Base-by-base conservation (phyloP, 2,113 vertebrate species). In the Choloepus hoffmanni region DNA sequence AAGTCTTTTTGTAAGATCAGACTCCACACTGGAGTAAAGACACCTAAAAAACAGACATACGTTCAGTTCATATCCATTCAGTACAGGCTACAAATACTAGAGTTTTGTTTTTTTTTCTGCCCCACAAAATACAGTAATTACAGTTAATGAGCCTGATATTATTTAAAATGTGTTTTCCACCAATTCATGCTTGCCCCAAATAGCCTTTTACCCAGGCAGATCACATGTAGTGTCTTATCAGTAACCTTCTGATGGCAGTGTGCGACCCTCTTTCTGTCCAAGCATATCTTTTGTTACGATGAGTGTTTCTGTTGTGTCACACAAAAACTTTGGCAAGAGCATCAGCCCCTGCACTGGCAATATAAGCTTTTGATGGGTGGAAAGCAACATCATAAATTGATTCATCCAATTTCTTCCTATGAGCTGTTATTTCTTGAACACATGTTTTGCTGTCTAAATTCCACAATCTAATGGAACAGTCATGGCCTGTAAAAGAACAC, bases 321-420 rank as follows among this genome's bases (percentile, higher is more conserved):
- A 99, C 99, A 85, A 99, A 99, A 73, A 99, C 99, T 98, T 99
- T 99, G 97, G 99, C 99, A 98, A 99, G 99, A 96, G 99, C 99
- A 98, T 99, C 99, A 58, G 99, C 99, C 96, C 99, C 99, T 62
- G 99, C 99, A 70, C 99, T 99, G 98, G 99, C 99, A 98, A 99
- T 99, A 98, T 99, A 99, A 85, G 99, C 99, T 99, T 99, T 99
- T 97, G 99, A 99, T 2, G 99, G 99, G 98, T 99, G 99, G 98
- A 99, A 99, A 98, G 99, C 99, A 98, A 99, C 99, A 97, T 99
- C 99, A 84, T 99, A 99, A 98, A 99, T 99, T 73, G 99, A 99
- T 98, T 99, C 99, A 97, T 99, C 99, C 78, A 99, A 98, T 98
- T 99, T 99, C 98, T 99, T 99, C 94, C 99, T 99, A 98, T 99